phyloP scores from a whole-genome alignment of 2,113 vertebrate genomes.

The Thunnus maccoyii region DNA sequence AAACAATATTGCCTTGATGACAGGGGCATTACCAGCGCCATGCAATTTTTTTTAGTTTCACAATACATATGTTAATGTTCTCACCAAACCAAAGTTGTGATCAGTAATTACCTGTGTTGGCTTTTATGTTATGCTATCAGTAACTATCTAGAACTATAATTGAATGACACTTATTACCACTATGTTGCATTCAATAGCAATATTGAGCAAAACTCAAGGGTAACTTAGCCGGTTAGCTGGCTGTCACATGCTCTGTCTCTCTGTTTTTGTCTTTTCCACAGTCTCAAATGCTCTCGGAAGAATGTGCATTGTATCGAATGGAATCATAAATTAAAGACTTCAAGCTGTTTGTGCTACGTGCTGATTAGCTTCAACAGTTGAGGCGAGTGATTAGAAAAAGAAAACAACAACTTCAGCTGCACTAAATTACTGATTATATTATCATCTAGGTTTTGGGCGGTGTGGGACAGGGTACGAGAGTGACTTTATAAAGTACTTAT shows the following conservation, averaged over 20 bases:
- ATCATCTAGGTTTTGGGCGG: conserved; percentile 41
- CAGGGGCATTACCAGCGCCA: too few species aligned
- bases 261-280: background rate
- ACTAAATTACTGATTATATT: conserved; percentile 55
- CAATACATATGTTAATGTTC: too few species aligned
- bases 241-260: conserved; percentile 6
- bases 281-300: background rate
- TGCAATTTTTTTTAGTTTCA: too few species aligned
- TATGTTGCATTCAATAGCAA: too few species aligned
- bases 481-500: conserved; percentile 72
- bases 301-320: conserved; percentile 21
- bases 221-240: too few species aligned
- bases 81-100: too few species aligned
- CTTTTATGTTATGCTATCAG: too few species aligned
- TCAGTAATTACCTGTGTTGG: too few species aligned
- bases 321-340: conserved; percentile 14
- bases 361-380: conserved; percentile 34
- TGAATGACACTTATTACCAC: too few species aligned
- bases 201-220: too few species aligned
- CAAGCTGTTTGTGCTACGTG: conserved; percentile 31
- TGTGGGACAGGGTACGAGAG: conserved; percentile 20
- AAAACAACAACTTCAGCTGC: conserved; percentile 17
- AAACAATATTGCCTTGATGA: background rate
- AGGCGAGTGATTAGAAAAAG: conserved; percentile 26
- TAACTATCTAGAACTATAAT: too few species aligned